Evolutionary conservation across 92 coral and sea anemone species (phyloP), one percentile per base, ranked within the genome.

Genomic region (Diadumene lineata): DNA sequence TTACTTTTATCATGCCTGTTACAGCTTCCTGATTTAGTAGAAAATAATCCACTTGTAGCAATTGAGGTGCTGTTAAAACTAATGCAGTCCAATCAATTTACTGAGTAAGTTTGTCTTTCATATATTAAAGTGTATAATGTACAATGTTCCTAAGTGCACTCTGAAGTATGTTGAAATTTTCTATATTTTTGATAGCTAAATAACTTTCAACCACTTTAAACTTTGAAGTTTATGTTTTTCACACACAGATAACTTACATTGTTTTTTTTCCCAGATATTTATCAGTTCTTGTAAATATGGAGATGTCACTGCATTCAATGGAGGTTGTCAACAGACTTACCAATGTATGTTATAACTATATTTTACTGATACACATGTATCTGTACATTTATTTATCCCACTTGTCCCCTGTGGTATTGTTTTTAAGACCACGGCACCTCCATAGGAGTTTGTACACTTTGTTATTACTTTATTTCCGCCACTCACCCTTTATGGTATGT

Each of bases 251-350:
- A 38, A 38, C 48, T 38, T 38, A n/a, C 26, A 11, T 75, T 34
- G 23, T 60, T 56, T 60, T 73, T 11, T 13, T 67, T 19, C 23
- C n/a, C 51, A 94, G 98, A 75, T 94, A 94, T 80, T 89, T 94
- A 55, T 88, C 94, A 18, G 97, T 92, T 46, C 86, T 94, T 24
- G 98, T 94, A 0, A 94, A 94, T 80, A 94, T 94, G 98, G 98
- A 94, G 79, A 94, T 94, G 98, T 94, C 98, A 17, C 85, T 94
- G 22, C 98, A 94, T 75, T 94, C 98, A 9, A 94, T 94, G 98
- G 98, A 94, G 75, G 98, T 94, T 6, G 98, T 94, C 61, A 94
- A 94, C 85, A 86, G 98, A 64, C 86, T 94, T n/a, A 94, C 98
- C 7, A 94, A 93, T 79, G 98, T 94, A 66, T 62, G 93, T 79